Base-by-base conservation (phyloP, 2,888 invertebrate species). In the Agrotis puta region DNA sequence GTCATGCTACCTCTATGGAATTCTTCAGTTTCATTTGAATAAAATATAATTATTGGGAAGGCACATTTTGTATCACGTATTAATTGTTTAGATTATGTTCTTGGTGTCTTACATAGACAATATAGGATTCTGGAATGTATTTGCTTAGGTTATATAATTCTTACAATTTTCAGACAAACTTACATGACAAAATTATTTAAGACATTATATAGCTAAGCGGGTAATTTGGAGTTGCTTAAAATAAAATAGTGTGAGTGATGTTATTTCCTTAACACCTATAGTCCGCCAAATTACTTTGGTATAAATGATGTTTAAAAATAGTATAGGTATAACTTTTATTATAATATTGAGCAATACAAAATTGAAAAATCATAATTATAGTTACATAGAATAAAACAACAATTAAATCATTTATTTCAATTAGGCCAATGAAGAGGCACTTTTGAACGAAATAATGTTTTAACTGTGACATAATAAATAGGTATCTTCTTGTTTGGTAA, bases 21-120 rank as follows among this genome's bases (percentile, higher is more conserved):
- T 83, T 70, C 9, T 74, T 70, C 50, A 59, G 65, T 67, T 74
- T 74, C 13, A 61, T 66, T 70, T 64, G 64, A 70, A 59, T 62
- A 72, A 16, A 61, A 33, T 72, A 63, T 66, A 59, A 71, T 59
- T 61, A 79, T 59, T 66, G 70, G 39, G 84, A 70, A 80, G 85
- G 85, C 85, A 79, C 81, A 85, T 78, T 76, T 74, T 54, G 64
- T 85, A 86, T 85, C 86, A 86, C 85, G 84, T 83, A 79, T 76
- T 84, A 39, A 39, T 39, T 78, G 51, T 77, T 78, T 43, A 72
- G 56, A 64, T 64, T 64, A 51, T 53, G 39, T 65, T 63, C 48
- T 57, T n/a, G 22, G n/a, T 27, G 77, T 78, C 59, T 67, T 74
- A 79, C 63, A 64, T 64, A 66, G 63, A 62, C 56, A 77, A 65